These are phyloP conservation scores for Ferrisia virgata DNA, from an alignment of 2,888 invertebrate genomes.

Conservation along the genomic window DNA sequence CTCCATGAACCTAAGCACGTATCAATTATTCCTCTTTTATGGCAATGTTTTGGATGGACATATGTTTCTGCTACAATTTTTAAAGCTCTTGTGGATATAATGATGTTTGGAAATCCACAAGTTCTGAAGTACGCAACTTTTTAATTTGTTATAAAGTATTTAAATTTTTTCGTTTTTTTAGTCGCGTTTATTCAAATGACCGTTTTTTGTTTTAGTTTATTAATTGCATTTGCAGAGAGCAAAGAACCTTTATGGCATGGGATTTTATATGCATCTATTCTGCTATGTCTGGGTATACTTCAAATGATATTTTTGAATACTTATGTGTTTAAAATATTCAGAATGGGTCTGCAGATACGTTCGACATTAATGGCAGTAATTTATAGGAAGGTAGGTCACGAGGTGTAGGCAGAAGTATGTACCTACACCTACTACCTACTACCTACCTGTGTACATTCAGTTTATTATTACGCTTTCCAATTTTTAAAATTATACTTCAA, in stretches of 20 bases:
- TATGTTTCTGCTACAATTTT: slow-evolving; percentile 79
- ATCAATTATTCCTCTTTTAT: slow-evolving; percentile 79
- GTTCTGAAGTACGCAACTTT: slow-evolving; percentile 68
- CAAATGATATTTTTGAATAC: slow-evolving; percentile 59
- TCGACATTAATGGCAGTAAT: slow-evolving; percentile 58
- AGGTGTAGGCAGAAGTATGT: neutral
- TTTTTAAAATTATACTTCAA: neutral
- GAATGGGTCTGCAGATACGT: slow-evolving; percentile 59
- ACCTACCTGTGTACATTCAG: neutral
- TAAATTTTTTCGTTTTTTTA: neutral
- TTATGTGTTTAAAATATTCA: slow-evolving; percentile 58
- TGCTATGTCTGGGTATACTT: slow-evolving; percentile 57
- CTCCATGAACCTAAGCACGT: slow-evolving; percentile 59
- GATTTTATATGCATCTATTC: slow-evolving; percentile 57
- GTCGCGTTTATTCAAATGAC: too few relatives aligned
- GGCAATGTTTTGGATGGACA: slow-evolving; percentile 81
- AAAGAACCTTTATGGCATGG: slow-evolving; percentile 58
- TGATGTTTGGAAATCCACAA: slow-evolving; percentile 88
- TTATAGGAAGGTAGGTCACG: slow-evolving; percentile 57
- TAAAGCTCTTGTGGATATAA: slow-evolving; percentile 76
- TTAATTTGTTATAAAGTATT: neutral
- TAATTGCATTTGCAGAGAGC: slow-evolving; percentile 53
- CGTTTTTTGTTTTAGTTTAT: slow-evolving; percentile 57
- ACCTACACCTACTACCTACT: too few relatives aligned
- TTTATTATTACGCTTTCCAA: too few relatives aligned